Conservation (phyloP, 2,113 vertebrate genomes). For the Pao palembangensis region DNA sequence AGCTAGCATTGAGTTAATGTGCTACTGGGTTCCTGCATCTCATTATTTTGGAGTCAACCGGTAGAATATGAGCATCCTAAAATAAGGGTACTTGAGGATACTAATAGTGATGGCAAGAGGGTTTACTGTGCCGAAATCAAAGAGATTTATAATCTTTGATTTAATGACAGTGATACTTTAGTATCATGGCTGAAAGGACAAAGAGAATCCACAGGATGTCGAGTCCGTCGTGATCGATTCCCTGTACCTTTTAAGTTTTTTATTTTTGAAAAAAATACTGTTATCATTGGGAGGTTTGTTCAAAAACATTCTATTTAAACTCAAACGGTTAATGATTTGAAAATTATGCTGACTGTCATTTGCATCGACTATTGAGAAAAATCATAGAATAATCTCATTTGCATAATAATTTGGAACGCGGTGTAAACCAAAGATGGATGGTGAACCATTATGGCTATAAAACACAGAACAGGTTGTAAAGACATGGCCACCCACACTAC, state of each 20-base stretch:
- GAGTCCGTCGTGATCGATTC: slow-evolving; percentile 66
- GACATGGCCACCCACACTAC: slow-evolving; percentile 65
- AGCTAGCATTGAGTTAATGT: too few species aligned
- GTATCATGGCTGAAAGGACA: slow-evolving; percentile 36
- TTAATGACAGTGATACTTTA: slow-evolving; percentile 41
- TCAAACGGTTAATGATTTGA: too few species aligned
- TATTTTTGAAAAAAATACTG: too few species aligned
- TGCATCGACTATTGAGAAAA: too few species aligned
- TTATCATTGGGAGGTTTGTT: too few species aligned
- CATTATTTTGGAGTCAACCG: neutral
- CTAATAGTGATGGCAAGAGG: neutral
- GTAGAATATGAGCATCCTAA: neutral
- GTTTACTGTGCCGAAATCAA: slow-evolving; percentile 1
- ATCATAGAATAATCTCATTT: too few species aligned
- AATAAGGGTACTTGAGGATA: neutral
- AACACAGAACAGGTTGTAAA: slow-evolving; percentile 67
- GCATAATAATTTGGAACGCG: too few species aligned
- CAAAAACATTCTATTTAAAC: too few species aligned
- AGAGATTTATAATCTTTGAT: slow-evolving; percentile 7
- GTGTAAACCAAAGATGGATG: slow-evolving; percentile 67
- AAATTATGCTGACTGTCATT: too few species aligned
- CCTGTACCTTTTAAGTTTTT: too few species aligned
- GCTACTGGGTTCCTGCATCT: neutral
- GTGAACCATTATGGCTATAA: slow-evolving; percentile 65
- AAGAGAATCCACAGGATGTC: slow-evolving; percentile 63